Base-by-base conservation (phyloP, 2,113 vertebrate species). In the Australoheros scitulus region DNA sequence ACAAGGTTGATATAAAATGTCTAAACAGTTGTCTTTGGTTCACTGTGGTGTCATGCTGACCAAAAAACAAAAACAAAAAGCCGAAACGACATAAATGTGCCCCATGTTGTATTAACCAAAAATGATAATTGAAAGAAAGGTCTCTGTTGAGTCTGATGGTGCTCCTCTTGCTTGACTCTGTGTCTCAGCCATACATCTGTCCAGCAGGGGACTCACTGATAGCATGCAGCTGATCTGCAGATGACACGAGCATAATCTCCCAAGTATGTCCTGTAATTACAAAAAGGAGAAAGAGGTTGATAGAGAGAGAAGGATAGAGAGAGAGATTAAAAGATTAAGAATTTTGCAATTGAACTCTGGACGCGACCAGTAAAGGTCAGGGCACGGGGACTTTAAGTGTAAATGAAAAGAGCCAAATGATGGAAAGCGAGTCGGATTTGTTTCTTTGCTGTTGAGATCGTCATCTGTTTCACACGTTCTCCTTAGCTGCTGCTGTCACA, bases 301-400 rank as follows among this genome's bases (percentile, higher is more conserved):
- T 76, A 64, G 75, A 87, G 81, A 79, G 61, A 88, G 74, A 78
- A 68, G 58, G 82, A 72, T 47, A 82, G 74, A 32, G 79, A 22
- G 82, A 36, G 77, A 92, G 94, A 94, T 96, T 94, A 94, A 95
- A 93, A 95, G 93, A 95, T 95, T 93, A 95, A 81, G 82, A 94
- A 90, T 89, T 84, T 64, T 88, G 88, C 86, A 93, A 85, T 92
- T 91, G 77, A 92, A 87, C 87, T 92, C 76, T 92, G 87, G 81
- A 91, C 91, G 89, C 92, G 87, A 92, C 87, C 84, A 82, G 89
- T 88, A 90, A 52, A 88, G 82, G 80, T 82, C 86, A 87, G 84
- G 63, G 13, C 61, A 80, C 1, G 24, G 65, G 18, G 81, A 86
- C 85, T 89, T 89, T 36, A 83, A 78, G 75, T 70, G 59, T 60